phyloP scores from a whole-genome alignment of 2,888 invertebrate species.

The Teinopalpus imperialis region DNA sequence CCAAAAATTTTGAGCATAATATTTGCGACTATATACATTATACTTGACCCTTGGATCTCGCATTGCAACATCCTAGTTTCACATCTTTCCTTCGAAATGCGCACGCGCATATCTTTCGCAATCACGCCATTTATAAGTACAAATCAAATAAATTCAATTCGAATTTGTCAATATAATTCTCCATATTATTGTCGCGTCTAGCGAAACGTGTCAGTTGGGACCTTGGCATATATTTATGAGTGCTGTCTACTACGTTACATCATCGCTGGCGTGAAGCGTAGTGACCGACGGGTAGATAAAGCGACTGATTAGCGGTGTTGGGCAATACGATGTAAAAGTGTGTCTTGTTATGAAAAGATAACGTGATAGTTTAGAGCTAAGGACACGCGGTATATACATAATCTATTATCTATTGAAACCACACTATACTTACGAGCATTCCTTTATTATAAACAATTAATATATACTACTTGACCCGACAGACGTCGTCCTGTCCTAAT shows the following conservation, averaged over 20 bases:
- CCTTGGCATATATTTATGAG: constrained; percentile 27
- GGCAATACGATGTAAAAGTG: constrained; percentile 19
- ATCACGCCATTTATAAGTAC: constrained; percentile 19
- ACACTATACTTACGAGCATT: no score
- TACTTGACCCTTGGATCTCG: constrained; percentile 1
- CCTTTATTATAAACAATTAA: no score
- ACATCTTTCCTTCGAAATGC: neutral
- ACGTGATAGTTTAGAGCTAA: neutral
- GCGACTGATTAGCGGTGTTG: constrained; percentile 22
- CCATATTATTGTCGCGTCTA: constrained; percentile 17
- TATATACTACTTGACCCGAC: no score
- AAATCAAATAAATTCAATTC: constrained; percentile 19
- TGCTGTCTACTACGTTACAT: constrained; percentile 25
- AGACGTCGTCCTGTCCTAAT: no score
- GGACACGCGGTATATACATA: no score
- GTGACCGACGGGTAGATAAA: constrained; percentile 21
- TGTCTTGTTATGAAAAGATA: constrained; percentile 15
- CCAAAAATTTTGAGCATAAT: no score
- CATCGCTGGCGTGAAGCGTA: constrained; percentile 15
- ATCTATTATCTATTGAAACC: no score
- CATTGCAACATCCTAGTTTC: neutral
- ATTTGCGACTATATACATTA: no score
- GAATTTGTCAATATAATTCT: constrained; percentile 19
- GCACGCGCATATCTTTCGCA: constrained; percentile 11
- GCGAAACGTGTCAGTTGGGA: constrained; percentile 24